A percentile compares a stretch with the other conserved stretches of the same genome.
Conservation (phyloP, 2,797 vertebrate genomes). For the Neoniphon sammara region DNA sequence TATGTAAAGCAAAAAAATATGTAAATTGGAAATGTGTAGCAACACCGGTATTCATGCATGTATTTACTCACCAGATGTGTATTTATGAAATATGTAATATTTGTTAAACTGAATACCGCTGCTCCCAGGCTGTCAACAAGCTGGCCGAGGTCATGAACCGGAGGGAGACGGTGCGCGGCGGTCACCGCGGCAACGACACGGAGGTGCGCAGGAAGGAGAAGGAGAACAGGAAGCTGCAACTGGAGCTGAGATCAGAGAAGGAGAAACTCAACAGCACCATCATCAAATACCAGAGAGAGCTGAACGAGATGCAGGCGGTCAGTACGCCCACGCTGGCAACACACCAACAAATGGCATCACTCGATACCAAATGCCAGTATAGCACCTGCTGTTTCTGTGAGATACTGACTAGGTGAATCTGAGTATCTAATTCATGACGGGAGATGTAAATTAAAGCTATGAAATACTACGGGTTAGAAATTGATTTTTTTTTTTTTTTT, state of each 20-base stretch:
- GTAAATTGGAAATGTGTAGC: not conserved
- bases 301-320: conserved; percentile 99
- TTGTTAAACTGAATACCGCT: conserved; percentile 11
- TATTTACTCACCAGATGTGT: conserved; percentile 10
- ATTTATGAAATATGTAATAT: too few relatives aligned
- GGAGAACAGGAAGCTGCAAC: conserved; percentile 95
- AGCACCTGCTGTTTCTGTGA: conserved; percentile 7
- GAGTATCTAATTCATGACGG: not conserved
- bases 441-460: not conserved
- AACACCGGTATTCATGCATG: not conserved
- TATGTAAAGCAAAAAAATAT: too few relatives aligned
- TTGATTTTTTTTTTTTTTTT: not conserved
- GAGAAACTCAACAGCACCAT: conserved; percentile 94
- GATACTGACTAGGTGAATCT: not conserved
- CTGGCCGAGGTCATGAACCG: conserved; percentile 97
- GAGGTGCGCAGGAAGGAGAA: conserved; percentile 94
- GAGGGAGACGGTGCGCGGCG: conserved; percentile 80
- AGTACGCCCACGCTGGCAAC: conserved; percentile 69
- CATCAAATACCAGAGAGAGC: conserved; percentile 94
- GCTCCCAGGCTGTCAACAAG: conserved; percentile 92
- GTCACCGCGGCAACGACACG: conserved; percentile 84
- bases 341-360: conserved; percentile 12
- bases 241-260: conserved; percentile 90
- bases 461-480: not conserved
- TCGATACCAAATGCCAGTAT: not conserved